Base-by-base conservation (phyloP, 2,888 invertebrate genomes). In the Disparrhopalites patrizii region DNA sequence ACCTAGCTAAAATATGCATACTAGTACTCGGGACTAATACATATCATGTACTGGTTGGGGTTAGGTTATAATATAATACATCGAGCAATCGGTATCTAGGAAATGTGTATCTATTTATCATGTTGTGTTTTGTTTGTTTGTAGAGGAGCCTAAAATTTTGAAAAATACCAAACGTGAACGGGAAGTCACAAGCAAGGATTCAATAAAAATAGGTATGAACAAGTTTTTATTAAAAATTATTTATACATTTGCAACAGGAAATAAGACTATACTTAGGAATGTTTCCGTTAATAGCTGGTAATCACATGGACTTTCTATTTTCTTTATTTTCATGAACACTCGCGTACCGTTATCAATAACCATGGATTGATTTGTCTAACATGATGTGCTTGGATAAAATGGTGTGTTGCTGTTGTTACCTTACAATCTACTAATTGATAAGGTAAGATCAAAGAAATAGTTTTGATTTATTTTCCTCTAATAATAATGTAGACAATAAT, bases 371-470 rank as follows among this genome's bases (percentile, higher is more conserved):
- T 25, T 5, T 51, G 3, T 23, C 5, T n/a, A n/a, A n/a, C n/a
- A n/a, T n/a, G n/a, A n/a, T n/a, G n/a, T n/a, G n/a, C n/a, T n/a
- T n/a, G n/a, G n/a, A n/a, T n/a, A n/a, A n/a, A n/a, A n/a, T n/a
- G n/a, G n/a, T n/a, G n/a, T n/a, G n/a, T n/a, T n/a, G n/a, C n/a
- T n/a, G n/a, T n/a, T n/a, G n/a, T n/a, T n/a, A n/a, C n/a, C n/a
- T n/a, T n/a, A n/a, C n/a, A n/a, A n/a, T n/a, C n/a, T n/a, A n/a
- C n/a, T n/a, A n/a, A n/a, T 62, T 54, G 38, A 51, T 62, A 62
- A 62, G 62, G 62, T 62, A 62, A 62, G 62, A 62, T 62, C 31
- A 43, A 25, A 28, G 28, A 15, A 18, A 2, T 31, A 54, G 2
- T 33, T 27, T 30, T n/a, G 38, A 47, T 20, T 47, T 8, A 47